Base-by-base conservation (phyloP, 2,113 vertebrate species). In the Triplophysa siluroides region DNA sequence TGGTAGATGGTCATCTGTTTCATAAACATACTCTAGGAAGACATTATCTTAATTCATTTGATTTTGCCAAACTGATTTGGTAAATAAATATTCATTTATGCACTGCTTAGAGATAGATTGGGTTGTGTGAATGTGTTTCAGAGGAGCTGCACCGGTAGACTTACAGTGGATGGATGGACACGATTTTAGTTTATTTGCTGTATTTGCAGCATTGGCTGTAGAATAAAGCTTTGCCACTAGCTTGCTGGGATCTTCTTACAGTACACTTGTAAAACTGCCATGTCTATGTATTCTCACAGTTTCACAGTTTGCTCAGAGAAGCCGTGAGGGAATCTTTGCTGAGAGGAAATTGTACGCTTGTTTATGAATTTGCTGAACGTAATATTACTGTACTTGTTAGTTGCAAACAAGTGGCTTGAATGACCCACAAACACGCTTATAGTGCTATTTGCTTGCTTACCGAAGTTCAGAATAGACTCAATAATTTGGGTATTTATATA, bases 1-100 rank as follows among this genome's bases (percentile, higher is more conserved):
- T 47, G 60, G 23, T 62, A 24, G 13, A 63, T 50, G 73, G 60
- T 63, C 73, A 63, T 76, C 58, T 23, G 3, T 75, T 75, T 75
- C 43, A 63, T 76, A 63, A 50, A 62, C 14, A 26, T 63, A 38
- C 50, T 26, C 23, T 65, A 7, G 60, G 74, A 65, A 43, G 45
- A 64, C 43, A 64, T 64, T 64, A 76, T 76, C 61, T 64, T 24
- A 50, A 18, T 38, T 19, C 29, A 65, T 77, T 43, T 41, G 52
- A 77, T 77, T 64, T 54, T 38, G 45, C n/a, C 19, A 38, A 19
- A 18, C 26, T 38, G n/a, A 65, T 54, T 65, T 65, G 38, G 8
- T 63, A 26, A 7, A 43, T 45, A 23, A 21, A 61, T n/a, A 33
- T 76, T 65, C 18, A 76, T 65, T 52, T 12, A 65, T 76, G 26